These are phyloP conservation scores for Nerophis ophidion DNA, from an alignment of 2,113 vertebrate species.

Conservation along the genomic window DNA sequence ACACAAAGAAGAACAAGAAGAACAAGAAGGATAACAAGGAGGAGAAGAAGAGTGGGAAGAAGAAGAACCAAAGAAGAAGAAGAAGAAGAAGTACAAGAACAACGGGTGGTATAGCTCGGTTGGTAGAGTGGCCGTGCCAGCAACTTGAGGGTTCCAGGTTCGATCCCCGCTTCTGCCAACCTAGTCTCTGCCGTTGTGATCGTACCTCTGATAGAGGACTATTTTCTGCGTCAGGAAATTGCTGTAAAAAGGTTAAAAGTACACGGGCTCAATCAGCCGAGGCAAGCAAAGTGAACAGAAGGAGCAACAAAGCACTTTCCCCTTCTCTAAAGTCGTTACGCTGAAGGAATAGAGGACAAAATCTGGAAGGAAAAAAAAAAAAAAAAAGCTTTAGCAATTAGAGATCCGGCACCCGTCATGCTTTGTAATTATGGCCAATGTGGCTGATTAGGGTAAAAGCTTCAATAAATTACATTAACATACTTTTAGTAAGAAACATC, in stretches of 20 bases:
- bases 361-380: conserved; percentile 63
- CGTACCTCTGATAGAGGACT: not conserved
- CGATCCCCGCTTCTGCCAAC: too few relatives aligned
- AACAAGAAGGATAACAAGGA: too few relatives aligned
- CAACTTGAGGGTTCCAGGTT: too few relatives aligned
- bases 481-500: conserved; percentile 69
- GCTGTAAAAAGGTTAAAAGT: not conserved
- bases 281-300: conserved; percentile 32
- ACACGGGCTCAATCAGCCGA: not conserved
- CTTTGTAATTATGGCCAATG: conserved; percentile 75
- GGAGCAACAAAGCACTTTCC: conserved; percentile 57
- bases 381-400: conserved; percentile 79
- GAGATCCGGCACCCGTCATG: conserved; percentile 62
- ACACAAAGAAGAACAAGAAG: too few relatives aligned
- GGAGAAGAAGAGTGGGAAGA: too few relatives aligned
- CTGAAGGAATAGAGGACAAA: conserved; percentile 66
- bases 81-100: too few relatives aligned
- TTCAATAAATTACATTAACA: conserved; percentile 80
- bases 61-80: too few relatives aligned
- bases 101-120: too few relatives aligned
- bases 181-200: too few relatives aligned
- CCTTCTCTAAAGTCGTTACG: conserved; percentile 62
- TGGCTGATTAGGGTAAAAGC: conserved; percentile 77
- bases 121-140: too few relatives aligned
- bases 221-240: too few relatives aligned